phyloP scores from a whole-genome alignment of 1,140 invertebrate genomes.

The Nylanderia fulva region DNA sequence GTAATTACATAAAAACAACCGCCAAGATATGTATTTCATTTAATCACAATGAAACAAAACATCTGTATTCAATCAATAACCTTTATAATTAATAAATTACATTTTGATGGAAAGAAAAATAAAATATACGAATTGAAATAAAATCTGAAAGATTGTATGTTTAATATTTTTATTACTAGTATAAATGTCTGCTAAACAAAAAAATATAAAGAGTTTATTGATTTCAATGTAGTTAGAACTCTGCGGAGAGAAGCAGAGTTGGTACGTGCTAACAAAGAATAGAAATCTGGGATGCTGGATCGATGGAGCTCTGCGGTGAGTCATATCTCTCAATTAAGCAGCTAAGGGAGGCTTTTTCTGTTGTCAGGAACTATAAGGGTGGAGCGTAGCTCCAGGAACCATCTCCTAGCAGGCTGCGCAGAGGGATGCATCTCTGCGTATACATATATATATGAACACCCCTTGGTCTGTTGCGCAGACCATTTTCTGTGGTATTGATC shows the following conservation, averaged over 20 bases:
- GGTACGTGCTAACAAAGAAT: constrained; percentile 66
- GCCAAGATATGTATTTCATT: not conserved
- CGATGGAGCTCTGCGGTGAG: constrained; percentile 79
- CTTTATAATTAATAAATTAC: not conserved
- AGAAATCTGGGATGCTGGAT: constrained; percentile 73
- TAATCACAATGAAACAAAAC: not conserved
- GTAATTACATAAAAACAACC: not conserved
- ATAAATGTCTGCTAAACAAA: not conserved
- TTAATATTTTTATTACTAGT: not conserved
- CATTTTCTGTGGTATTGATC: constrained; percentile 85
- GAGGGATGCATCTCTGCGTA: constrained; percentile 76
- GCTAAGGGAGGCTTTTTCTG: constrained; percentile 70
- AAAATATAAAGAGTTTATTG: constrained; percentile 10
- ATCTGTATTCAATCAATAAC: not conserved
- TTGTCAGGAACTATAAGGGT: constrained; percentile 68
- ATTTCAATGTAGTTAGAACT: constrained; percentile 16
- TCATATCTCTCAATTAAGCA: constrained; percentile 81
- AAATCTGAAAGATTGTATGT: not conserved
- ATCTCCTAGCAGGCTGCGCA: constrained; percentile 78
- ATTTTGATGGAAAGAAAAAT: not conserved
- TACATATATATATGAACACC: constrained; percentile 61
- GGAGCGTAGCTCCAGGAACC: constrained; percentile 65
- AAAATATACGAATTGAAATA: constrained; percentile 10
- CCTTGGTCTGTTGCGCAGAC: constrained; percentile 78
- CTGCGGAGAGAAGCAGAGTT: constrained; percentile 5